Evolutionary conservation across 1,140 invertebrate genomes (phyloP), one percentile per base, ranked within the genome.

Genomic region (Heliconius congener): DNA sequence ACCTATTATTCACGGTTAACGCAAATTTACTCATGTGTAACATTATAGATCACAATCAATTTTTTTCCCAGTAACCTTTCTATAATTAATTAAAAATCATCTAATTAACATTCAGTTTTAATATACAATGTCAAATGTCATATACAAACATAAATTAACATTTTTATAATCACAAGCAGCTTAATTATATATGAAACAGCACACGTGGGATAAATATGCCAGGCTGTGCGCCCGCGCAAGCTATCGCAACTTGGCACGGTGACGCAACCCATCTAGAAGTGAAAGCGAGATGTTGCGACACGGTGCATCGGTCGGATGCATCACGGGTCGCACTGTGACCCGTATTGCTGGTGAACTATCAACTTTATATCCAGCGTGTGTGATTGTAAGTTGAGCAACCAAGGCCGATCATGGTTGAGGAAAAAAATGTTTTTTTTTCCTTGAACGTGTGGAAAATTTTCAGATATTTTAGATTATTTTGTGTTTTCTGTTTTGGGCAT

Each of bases 211-310:
- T 85, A 76, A 82, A 82, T 81, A 82, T 78, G 73, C 80, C 60
- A 73, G 76, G 76, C 57, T 74, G 72, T 77, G 82, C 85, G 85
- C 84, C 85, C 79, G 85, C 86, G 82, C 85, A 82, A 80, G 66
- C 81, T 85, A 85, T 85, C 87, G 88, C 88, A 88, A 91, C 84
- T 75, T 80, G 77, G 74, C 76, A 82, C 79, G 77, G 83, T 93
- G 88, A 89, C 89, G 90, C 90, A 91, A 92, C 84, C 70, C 76
- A 73, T 79, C 84, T 77, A 83, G 82, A 87, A 93, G 92, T 93
- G 92, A 93, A 93, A 93, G 92, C 90, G 86, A 87, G 79, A 79
- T 76, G 84, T 93, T 93, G 87, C 92, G 84, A 93, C 91, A 93
- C 77, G 85, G 80, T 92, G 91, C 91, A 93, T 92, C 90, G 86